A percentile compares a stretch with the other conserved stretches of the same genome.
Evolutionary conservation across 2,113 vertebrate genomes (phyloP).

Genomic region (Ailurus styani): DNA sequence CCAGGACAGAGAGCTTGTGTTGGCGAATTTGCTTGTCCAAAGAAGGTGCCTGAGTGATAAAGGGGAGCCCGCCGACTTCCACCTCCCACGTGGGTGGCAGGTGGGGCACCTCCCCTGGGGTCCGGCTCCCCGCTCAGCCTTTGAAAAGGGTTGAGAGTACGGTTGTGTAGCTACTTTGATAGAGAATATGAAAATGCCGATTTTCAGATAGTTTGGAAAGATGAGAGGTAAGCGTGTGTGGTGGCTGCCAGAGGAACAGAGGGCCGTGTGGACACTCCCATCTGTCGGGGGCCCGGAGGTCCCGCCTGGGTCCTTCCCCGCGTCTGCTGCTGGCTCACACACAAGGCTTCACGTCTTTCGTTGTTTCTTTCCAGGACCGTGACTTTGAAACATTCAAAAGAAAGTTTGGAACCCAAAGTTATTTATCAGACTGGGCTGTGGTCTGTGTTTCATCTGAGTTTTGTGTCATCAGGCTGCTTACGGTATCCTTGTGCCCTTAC

Average conservation of each 20-base stretch:
- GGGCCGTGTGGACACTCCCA: too few relatives aligned
- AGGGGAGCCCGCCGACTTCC: not conserved
- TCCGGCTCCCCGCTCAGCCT: not conserved
- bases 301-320: not conserved
- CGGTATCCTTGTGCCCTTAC: not conserved
- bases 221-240: not conserved
- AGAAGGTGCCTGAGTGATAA: too few relatives aligned
- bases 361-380: not conserved
- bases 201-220: not conserved
- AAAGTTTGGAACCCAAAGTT: not conserved
- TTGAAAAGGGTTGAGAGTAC: not conserved
- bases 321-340: not conserved
- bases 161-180: not conserved
- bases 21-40: not conserved
- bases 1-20: not conserved
- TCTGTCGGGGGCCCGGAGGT: fast-evolving
- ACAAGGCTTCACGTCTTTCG: not conserved
- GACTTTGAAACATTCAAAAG: conserved; percentile 35
- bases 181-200: not conserved
- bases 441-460: not conserved
- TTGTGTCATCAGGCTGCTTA: not conserved
- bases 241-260: not conserved
- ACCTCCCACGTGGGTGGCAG: not conserved
- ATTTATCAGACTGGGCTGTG: not conserved
- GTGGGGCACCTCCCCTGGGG: not conserved